Evolutionary conservation across 2,797 vertebrate species (phyloP).

Genomic region (Crenuchus spilurus): DNA sequence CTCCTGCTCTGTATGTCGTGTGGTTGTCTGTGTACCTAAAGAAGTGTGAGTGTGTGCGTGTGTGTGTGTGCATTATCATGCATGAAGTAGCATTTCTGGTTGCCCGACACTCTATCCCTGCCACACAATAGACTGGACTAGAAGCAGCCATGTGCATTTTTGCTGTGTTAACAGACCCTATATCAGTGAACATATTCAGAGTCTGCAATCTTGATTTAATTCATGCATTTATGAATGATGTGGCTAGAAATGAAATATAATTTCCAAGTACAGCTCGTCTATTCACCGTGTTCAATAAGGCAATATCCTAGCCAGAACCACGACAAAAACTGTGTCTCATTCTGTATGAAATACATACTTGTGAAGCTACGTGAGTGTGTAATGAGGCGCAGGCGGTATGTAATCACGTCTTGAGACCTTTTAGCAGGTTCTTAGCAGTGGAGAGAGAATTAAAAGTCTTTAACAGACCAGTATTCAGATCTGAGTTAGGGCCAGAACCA

Average conservation of each 20-base stretch:
- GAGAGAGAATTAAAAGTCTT: not conserved
- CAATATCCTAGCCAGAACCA: not conserved
- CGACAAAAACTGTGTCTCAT: not conserved
- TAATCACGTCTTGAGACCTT: not conserved
- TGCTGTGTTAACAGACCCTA: not conserved
- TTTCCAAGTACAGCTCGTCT: not conserved
- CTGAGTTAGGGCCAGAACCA: not conserved
- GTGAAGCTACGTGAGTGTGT: slow-evolving; percentile 15
- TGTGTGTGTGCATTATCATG: too few species aligned
- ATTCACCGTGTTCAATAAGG: slow-evolving; percentile 26
- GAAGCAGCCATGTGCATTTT: not conserved
- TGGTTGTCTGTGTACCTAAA: too few species aligned
- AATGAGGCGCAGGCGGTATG: not conserved
- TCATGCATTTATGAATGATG: slow-evolving; percentile 1
- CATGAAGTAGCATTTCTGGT: not conserved
- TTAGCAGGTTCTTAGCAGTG: not conserved
- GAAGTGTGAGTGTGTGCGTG: too few species aligned
- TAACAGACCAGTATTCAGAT: not conserved
- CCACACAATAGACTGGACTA: not conserved
- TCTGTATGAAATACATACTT: slow-evolving; percentile 38
- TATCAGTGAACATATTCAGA: not conserved
- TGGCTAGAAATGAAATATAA: slow-evolving; percentile 5
- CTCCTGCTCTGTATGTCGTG: too few species aligned
- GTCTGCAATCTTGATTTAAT: not conserved
- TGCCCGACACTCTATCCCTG: not conserved